Conservation (phyloP, 2,113 vertebrate species). For the Macaca nemestrina region DNA sequence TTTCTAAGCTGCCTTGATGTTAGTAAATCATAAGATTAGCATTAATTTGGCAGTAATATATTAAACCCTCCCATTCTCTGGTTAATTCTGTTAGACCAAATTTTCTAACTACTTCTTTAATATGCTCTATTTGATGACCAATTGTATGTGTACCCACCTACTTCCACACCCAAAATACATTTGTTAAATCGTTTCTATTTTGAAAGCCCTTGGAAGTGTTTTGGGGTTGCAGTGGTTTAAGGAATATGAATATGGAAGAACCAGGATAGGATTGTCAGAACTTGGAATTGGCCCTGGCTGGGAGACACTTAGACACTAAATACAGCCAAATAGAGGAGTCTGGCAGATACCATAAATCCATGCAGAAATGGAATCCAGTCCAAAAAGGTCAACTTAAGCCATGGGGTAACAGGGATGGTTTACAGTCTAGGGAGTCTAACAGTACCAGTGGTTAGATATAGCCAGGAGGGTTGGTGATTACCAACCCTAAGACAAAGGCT, state of each 20-base stretch:
- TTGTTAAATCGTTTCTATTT: constrained; percentile 79
- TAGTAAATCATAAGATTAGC: constrained; percentile 79
- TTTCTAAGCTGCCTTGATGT: constrained; percentile 68
- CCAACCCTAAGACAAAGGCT: neutral
- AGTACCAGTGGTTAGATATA: neutral
- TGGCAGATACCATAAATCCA: constrained; percentile 32
- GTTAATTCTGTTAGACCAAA: constrained; percentile 81
- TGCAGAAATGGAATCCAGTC: constrained; percentile 29
- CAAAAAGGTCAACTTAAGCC: neutral
- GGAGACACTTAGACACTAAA: constrained; percentile 15
- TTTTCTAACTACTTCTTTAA: constrained; percentile 79
- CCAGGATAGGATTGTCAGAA: constrained; percentile 26
- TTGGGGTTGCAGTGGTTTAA: constrained; percentile 1
- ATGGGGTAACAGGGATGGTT: neutral
- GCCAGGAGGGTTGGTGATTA: neutral
- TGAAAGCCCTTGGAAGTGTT: constrained; percentile 67
- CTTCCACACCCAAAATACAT: constrained; percentile 36
- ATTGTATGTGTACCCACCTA: constrained; percentile 77
- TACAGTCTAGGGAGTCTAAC: neutral
- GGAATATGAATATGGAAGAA: constrained; percentile 21
- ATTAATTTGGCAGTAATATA: constrained; percentile 82
- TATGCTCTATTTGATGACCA: constrained; percentile 78
- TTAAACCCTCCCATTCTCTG: constrained; percentile 74
- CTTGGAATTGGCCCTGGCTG: neutral
- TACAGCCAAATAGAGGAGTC: neutral